Evolutionary conservation across 2,797 vertebrate species (phyloP).

Genomic region (Simalia tracyae): DNA sequence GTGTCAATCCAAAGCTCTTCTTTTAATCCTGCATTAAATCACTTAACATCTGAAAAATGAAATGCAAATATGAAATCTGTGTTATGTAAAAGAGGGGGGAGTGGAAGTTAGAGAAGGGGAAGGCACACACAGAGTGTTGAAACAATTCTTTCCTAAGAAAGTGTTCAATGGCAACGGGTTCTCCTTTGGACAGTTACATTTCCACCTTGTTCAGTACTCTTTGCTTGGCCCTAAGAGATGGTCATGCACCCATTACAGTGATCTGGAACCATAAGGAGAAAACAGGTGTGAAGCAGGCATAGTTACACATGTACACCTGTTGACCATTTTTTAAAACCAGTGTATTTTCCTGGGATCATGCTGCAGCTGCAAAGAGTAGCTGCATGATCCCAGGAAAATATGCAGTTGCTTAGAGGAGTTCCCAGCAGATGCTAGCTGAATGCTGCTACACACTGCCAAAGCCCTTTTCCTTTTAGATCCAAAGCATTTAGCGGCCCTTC

Average conservation of each 20-base stretch:
- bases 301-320: no score
- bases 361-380: no score
- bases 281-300: no score
- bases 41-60: constrained; percentile 1
- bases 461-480: background rate
- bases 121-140: background rate
- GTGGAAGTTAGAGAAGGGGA: background rate
- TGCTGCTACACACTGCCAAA: background rate
- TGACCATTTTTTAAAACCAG: no score
- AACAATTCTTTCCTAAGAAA: background rate
- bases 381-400: background rate
- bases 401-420: background rate
- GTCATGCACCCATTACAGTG: no score
- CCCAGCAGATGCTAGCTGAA: background rate
- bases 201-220: background rate
- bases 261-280: no score
- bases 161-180: background rate
- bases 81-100: background rate
- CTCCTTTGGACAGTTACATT: background rate
- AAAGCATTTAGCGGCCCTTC: background rate
- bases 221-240: background rate
- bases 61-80: background rate
- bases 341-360: no score
- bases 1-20: background rate
- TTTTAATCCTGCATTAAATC: background rate